Base-by-base conservation (phyloP, 2,113 vertebrate genomes). In the Zapus hudsonius region DNA sequence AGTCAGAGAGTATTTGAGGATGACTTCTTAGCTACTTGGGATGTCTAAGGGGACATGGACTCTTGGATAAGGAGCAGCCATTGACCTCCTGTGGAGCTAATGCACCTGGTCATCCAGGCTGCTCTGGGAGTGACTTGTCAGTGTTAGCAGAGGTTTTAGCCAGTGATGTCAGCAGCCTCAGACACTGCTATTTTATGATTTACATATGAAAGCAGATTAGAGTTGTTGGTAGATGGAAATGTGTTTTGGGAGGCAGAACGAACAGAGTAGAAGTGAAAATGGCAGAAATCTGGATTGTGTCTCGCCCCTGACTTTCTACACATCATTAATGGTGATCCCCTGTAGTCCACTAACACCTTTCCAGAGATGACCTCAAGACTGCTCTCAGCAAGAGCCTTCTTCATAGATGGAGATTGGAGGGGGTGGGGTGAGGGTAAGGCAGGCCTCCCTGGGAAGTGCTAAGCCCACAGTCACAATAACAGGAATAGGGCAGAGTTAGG, bases 241-340 rank as follows among this genome's bases (percentile, higher is more conserved):
- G 55, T 93, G 38, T 74, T 38, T 25, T 69, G 67, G 19, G 74
- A 70, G 29, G 13, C 63, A 94, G 93, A 76, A 55, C 80, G 84
- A 95, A 89, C 22, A 93, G 31, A 87, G 5, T 22, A 93, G 72
- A 88, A 73, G 80, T 61, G 12, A 81, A 83, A 87, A 44, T 69
- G 29, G 25, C 89, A 84, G 86, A 91, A 89, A 63, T 87, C 94
- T 96, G 76, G 94, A 91, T 89, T 95, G 66, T 81, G 67, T 89
- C 95, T 93, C 3, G 10, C 84, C 52, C 87, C 80, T 88, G 85
- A 79, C 40, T 89, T 80, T 92, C 93, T 90, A 69, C 57, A 93
- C 83, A 70, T 89, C 88, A 73, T 81, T 94, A 91, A 80, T 15
- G 36, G 57, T 20, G 89, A 86, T 64, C 67, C 78, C 70, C 63